Base-by-base conservation (phyloP, 2,888 invertebrate genomes). In the Cheilosia urbana region DNA sequence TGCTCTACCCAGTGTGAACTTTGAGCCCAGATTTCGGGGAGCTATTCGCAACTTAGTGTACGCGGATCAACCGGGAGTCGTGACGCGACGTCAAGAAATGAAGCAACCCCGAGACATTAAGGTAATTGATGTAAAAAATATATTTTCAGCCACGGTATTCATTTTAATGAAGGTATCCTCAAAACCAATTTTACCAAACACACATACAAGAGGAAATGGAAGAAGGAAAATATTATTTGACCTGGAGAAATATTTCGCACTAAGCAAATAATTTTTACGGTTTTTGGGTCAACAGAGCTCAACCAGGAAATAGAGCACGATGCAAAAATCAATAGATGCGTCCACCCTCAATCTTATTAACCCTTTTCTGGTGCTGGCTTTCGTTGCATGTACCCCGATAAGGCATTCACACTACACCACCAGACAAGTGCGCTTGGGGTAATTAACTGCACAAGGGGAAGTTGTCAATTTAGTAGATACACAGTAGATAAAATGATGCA, bases 11-110 rank as follows among this genome's bases (percentile, higher is more conserved):
- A 97, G 97, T 88, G 98, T 97, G 82, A 97, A 98, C 89, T 98
- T 98, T 91, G 98, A 98, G 92, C 98, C 98, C 2, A 94, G 97
- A 89, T 98, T 98, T 92, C 95, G 96, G 47, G 99, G 98, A 0
- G 95, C 97, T 42, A 96, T 99, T 27, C 94, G 98, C 79, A 99
- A 99, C 93, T 93, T 99, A 88, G 96, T 98, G 83, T 97, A 97
- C 92, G 96, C 96, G 27, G 97, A 97, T 90, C 94, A 96, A 65
- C 96, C 96, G 45, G 96, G 95, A 17, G 95, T 95, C 84, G 94
- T 95, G 21, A 95, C 96, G 0, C 93, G 96, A 89, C 93, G 97
- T 69, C 97, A 98, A 93, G 97, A 98, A 93, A 95, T 98, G 91
- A 94, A 97, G 88, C 95, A 95, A 89, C 95, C 95, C 3, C 95